phyloP scores from a whole-genome alignment of 2,888 invertebrate genomes.

The Lasioglossum marginatum region DNA sequence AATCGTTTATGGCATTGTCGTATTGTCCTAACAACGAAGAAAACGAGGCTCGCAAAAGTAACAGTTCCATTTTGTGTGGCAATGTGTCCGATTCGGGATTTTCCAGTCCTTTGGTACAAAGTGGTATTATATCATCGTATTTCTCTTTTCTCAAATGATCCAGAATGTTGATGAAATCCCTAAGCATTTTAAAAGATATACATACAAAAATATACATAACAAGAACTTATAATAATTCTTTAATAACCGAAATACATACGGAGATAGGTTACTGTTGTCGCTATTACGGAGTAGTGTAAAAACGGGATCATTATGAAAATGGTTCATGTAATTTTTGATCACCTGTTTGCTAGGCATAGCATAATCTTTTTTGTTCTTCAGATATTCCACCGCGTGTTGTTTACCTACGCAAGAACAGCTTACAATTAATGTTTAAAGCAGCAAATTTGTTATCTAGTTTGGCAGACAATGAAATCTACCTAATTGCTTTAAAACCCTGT shows the following conservation, averaged over 20 bases:
- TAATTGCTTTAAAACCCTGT: constrained; percentile 93
- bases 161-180: constrained; percentile 91
- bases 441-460: neutral
- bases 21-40: constrained; percentile 92
- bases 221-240: neutral
- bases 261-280: constrained; percentile 43
- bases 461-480: constrained; percentile 84
- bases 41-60: constrained; percentile 94
- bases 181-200: constrained; percentile 69
- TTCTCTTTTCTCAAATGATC: constrained; percentile 89
- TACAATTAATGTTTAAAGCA: neutral
- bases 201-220: no score
- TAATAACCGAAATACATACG: constrained; percentile 60
- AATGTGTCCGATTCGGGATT: constrained; percentile 83
- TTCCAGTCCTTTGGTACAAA: constrained; percentile 92
- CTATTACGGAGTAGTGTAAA: constrained; percentile 85
- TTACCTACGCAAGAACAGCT: constrained; percentile 80
- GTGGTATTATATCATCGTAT: constrained; percentile 91
- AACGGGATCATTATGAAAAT: constrained; percentile 95
- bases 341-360: constrained; percentile 94
- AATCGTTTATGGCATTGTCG: constrained; percentile 89
- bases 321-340: constrained; percentile 94
- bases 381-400: constrained; percentile 91
- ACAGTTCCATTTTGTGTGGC: constrained; percentile 87
- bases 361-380: constrained; percentile 88